Evolutionary conservation across 1,140 invertebrate species (phyloP).

Genomic region (Eurosta solidaginis): DNA sequence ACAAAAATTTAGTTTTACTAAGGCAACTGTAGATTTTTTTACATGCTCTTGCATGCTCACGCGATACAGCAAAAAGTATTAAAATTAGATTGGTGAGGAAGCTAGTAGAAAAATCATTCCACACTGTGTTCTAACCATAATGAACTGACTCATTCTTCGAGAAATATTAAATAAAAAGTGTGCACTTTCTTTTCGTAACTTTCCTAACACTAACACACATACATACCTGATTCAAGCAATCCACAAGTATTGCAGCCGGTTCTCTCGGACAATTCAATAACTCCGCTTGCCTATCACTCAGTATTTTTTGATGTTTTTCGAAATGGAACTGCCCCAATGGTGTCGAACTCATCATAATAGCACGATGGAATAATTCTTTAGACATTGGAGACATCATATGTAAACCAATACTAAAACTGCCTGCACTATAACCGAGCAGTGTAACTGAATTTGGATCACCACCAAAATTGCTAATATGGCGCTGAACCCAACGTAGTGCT

Average conservation of each 20-base stretch:
- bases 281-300: slow-evolving; percentile 71
- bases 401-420: slow-evolving; percentile 60
- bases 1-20: too few relatives aligned
- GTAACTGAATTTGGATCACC: slow-evolving; percentile 70
- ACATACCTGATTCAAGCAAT: slow-evolving; percentile 29
- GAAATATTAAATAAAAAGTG: too few relatives aligned
- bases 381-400: slow-evolving; percentile 63
- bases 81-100: too few relatives aligned
- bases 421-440: slow-evolving; percentile 71
- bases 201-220: background rate
- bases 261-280: slow-evolving; percentile 68
- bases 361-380: slow-evolving; percentile 63
- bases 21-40: too few relatives aligned
- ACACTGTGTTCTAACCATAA: too few relatives aligned
- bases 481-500: too few relatives aligned
- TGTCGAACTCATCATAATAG: slow-evolving; percentile 65
- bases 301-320: slow-evolving; percentile 55
- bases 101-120: too few relatives aligned
- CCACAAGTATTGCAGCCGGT: slow-evolving; percentile 36
- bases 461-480: slow-evolving; percentile 72
- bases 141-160: too few relatives aligned
- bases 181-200: too few relatives aligned
- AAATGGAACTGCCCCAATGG: slow-evolving; percentile 58
- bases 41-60: too few relatives aligned
- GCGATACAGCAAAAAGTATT: too few relatives aligned